phyloP scores from a whole-genome alignment of 2,888 invertebrate genomes.

The Acleris laterana region DNA sequence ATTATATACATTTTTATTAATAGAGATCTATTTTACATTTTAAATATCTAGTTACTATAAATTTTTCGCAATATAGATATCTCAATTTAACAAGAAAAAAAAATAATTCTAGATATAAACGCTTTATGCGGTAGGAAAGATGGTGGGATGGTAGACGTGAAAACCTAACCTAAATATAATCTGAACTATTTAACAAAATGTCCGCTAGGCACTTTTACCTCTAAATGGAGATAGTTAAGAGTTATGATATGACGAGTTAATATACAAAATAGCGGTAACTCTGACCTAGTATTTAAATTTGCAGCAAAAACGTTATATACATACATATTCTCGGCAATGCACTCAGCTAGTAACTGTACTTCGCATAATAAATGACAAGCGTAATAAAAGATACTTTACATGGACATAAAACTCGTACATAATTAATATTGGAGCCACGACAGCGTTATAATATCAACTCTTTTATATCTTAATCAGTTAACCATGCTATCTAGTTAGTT shows the following conservation, averaged over 20 bases:
- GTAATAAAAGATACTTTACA: too few species aligned
- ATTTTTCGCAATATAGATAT: conserved; percentile 50
- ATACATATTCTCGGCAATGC: conserved; percentile 6
- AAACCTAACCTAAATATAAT: conserved; percentile 42
- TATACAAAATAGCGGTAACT: conserved; percentile 32
- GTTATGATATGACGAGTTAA: conserved; percentile 20
- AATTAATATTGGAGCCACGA: too few species aligned
- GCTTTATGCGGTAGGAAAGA: conserved; percentile 65
- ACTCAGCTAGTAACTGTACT: neutral
- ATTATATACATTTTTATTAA: conserved; percentile 17
- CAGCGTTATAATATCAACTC: too few species aligned
- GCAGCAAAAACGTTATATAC: conserved; percentile 7
- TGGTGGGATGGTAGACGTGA: conserved; percentile 57
- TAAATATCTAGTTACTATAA: conserved; percentile 33
- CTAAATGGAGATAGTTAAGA: conserved; percentile 21
- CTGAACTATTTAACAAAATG: conserved; percentile 47
- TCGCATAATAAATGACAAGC: too few species aligned
- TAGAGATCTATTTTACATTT: conserved; percentile 30
- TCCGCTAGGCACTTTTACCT: conserved; percentile 34
- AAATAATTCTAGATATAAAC: conserved; percentile 56
- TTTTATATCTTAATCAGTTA: too few species aligned
- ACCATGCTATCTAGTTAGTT: too few species aligned
- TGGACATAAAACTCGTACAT: too few species aligned
- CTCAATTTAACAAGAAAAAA: conserved; percentile 45
- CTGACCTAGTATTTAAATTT: conserved; percentile 33